Base-by-base conservation (phyloP, 1,140 invertebrate genomes). In the Gryllus bimaculatus region DNA sequence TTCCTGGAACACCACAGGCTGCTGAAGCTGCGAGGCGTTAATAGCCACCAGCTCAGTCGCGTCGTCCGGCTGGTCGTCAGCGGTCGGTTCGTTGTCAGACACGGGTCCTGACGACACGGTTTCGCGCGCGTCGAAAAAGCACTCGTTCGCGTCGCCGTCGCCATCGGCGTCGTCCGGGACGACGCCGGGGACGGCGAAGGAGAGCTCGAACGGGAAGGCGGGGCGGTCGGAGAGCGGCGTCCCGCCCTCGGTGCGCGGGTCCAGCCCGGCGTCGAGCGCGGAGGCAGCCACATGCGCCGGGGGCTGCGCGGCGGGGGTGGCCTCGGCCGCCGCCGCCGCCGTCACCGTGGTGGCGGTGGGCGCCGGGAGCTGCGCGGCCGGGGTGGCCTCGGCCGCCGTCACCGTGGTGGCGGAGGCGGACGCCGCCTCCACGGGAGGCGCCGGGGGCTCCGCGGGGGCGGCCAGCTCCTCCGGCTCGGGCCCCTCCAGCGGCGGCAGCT, bases 231-330 rank as follows among this genome's bases (percentile, higher is more conserved):
- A 2, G 54, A 2, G 54, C 54, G 54, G 10, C n/a, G 78, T 79
- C n/a, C 78, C 78, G 10, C 78, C 78, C 21, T 79, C 78, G 21
- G 26, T 79, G 47, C 78, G 73, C 26, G 78, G 75, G 21, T 79
- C 78, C 21, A 79, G 47, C 8, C 20, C 78, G 20, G 74, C 66
- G 15, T 73, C 78, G 15, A 47, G 13, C 15, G 47, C 48, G 47
- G 18, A 8, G 8, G 47, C 48, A 47, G 8, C n/a, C 5, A 6
- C 15, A 2, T 0, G 76, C 39, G 48, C 8, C 18, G 18, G 20
- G 47, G 12, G 12, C 8, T 47, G 8, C 10, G 20, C 47, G 5
- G 20, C 18, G 12, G 76, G 21, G 10, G 6, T 8, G 6, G n/a
- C 47, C 21, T 18, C 18, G 20, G 21, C 76, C 5, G 15, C 15